phyloP scores from a whole-genome alignment of 2,888 invertebrate species.

The Thera britannica region DNA sequence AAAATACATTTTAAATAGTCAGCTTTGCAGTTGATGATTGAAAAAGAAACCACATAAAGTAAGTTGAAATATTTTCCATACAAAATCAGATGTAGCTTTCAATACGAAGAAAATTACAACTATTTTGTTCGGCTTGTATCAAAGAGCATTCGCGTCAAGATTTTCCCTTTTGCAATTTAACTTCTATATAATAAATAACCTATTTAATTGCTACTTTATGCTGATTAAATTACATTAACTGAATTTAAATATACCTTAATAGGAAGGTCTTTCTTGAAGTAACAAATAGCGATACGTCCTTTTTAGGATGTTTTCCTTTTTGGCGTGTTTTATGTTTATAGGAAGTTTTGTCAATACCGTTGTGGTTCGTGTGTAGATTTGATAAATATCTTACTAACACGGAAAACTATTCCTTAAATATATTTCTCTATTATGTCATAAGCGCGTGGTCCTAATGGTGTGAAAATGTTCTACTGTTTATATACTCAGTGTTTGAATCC shows the following conservation, averaged over 20 bases:
- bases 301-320: constrained; percentile 15
- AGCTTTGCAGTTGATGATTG: background rate
- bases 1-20: no score
- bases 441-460: constrained; percentile 52
- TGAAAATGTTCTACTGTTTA: constrained; percentile 44
- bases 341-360: constrained; percentile 17
- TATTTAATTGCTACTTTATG: constrained; percentile 70
- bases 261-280: constrained; percentile 49
- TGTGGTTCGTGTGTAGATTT: constrained; percentile 41
- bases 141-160: constrained; percentile 65
- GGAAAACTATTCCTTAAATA: constrained; percentile 54
- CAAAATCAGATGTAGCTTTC: constrained; percentile 12
- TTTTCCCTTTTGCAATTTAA: constrained; percentile 64
- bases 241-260: constrained; percentile 57
- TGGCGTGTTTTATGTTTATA: constrained; percentile 2
- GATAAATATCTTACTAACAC: constrained; percentile 54
- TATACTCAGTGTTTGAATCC: no score
- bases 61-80: background rate
- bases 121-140: constrained; percentile 51
- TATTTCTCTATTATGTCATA: constrained; percentile 50
- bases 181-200: constrained; percentile 72
- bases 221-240: constrained; percentile 69
- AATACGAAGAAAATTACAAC: constrained; percentile 40
- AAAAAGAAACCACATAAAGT: background rate
- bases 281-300: constrained; percentile 36